Conservation (phyloP, 2,113 vertebrate species). For the Plestiodon gilberti region DNA sequence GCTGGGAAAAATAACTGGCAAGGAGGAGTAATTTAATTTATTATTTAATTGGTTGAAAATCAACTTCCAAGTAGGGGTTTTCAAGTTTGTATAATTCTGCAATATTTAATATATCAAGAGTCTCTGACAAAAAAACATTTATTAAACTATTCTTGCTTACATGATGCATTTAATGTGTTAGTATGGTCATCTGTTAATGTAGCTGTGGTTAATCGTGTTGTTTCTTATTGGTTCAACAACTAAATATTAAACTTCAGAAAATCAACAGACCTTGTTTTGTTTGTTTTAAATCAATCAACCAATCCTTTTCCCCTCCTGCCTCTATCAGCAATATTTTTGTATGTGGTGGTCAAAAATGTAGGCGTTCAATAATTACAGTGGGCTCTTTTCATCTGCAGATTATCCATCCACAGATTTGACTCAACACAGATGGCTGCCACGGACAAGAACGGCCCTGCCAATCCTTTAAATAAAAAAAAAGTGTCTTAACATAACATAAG, state of each 20-base stretch:
- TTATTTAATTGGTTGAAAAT: constrained; percentile 38
- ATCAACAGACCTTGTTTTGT: background rate
- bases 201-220: background rate
- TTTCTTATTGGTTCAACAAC: background rate
- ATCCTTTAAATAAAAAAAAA: too few species aligned
- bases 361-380: too few species aligned
- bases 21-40: constrained; percentile 21
- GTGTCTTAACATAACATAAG: too few species aligned
- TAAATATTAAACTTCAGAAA: background rate
- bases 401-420: too few species aligned
- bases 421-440: too few species aligned
- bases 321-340: background rate
- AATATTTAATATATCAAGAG: constrained; percentile 23
- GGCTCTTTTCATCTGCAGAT: too few species aligned
- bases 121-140: background rate
- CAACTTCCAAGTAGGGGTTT: constrained; percentile 7
- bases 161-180: background rate
- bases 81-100: background rate
- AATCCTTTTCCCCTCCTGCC: background rate
- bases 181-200: background rate
- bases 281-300: background rate
- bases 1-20: constrained; percentile 9
- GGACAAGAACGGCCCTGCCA: too few species aligned
- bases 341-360: background rate
- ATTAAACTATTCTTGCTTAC: background rate